These are phyloP conservation scores for Poeciliopsis paucimaculata DNA, from an alignment of 2,797 vertebrate species.

Conservation along the genomic window DNA sequence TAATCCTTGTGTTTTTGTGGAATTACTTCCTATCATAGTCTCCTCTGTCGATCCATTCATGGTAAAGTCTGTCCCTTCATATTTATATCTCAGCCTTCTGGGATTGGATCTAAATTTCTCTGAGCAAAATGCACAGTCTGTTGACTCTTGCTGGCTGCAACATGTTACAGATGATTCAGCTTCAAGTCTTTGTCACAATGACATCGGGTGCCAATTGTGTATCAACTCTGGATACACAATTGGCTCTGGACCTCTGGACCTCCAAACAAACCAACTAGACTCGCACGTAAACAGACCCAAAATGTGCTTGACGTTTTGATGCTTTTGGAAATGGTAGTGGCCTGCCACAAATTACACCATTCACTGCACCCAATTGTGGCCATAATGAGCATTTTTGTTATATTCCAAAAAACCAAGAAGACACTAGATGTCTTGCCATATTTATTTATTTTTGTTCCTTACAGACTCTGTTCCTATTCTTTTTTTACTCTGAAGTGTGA, in stretches of 20 bases:
- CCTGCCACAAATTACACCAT: slow-evolving; percentile 70
- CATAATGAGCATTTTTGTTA: slow-evolving; percentile 72
- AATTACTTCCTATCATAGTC: not conserved
- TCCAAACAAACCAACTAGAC: slow-evolving; percentile 35
- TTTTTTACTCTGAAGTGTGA: slow-evolving; percentile 55
- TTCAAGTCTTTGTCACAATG: slow-evolving; percentile 35
- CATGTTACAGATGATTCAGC: slow-evolving; percentile 51
- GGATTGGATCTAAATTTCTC: slow-evolving; percentile 61
- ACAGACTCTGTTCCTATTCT: slow-evolving; percentile 35
- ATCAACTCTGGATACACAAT: too few relatives aligned
- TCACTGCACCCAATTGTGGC: slow-evolving; percentile 48
- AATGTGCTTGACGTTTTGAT: slow-evolving; percentile 63
- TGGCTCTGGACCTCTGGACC: too few relatives aligned
- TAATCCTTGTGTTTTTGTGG: slow-evolving; percentile 8
- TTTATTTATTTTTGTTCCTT: slow-evolving; percentile 35
- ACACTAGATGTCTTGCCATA: slow-evolving; percentile 44
- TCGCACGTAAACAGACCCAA: slow-evolving; percentile 15
- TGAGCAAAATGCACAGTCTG: slow-evolving; percentile 52
- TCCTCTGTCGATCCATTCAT: not conserved
- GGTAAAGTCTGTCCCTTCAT: not conserved
- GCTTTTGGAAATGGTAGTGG: slow-evolving; percentile 67
- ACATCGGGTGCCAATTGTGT: slow-evolving; percentile 38
- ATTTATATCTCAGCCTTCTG: slow-evolving; percentile 35
- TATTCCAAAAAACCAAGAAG: slow-evolving; percentile 54
- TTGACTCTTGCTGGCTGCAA: slow-evolving; percentile 3